Evolutionary conservation across 2,113 vertebrate species (phyloP).

Genomic region (Picathartes gymnocephalus): DNA sequence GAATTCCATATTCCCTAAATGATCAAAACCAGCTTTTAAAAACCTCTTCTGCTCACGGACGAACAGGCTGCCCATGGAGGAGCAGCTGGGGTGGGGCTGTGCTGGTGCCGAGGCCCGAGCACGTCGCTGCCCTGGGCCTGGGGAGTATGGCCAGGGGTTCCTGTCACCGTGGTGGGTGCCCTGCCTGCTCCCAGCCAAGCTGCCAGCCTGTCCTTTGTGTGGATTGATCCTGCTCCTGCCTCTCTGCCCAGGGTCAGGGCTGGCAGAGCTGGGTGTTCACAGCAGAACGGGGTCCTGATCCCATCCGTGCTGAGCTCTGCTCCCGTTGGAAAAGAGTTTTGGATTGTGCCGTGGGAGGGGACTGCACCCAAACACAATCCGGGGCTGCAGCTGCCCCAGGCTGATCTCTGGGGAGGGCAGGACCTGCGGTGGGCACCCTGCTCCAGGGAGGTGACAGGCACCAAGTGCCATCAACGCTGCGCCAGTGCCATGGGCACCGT

Average conservation of each 20-base stretch:
- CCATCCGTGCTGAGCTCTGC: neutral
- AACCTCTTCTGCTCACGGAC: neutral
- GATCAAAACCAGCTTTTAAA: neutral
- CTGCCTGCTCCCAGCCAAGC: neutral
- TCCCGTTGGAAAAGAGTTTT: neutral
- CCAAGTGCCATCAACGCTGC: accelerated
- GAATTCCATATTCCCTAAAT: neutral
- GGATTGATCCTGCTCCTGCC: accelerated
- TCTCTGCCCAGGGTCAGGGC: neutral
- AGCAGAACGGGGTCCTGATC: no score
- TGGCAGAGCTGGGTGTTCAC: neutral
- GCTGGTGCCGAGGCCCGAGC: accelerated
- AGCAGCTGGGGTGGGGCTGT: neutral
- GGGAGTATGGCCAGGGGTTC: neutral
- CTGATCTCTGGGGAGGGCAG: neutral
- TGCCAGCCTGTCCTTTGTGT: neutral
- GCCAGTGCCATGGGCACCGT: accelerated
- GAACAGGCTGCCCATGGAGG: neutral
- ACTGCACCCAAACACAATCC: accelerated
- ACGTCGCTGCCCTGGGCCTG: accelerated
- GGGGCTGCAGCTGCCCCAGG: neutral
- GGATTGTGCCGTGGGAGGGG: accelerated
- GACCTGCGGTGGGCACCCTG: neutral
- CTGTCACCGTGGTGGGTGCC: neutral
- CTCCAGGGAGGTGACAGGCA: accelerated